Conservation (phyloP, 2,888 invertebrate species). For the Eugnorisma glareosa region DNA sequence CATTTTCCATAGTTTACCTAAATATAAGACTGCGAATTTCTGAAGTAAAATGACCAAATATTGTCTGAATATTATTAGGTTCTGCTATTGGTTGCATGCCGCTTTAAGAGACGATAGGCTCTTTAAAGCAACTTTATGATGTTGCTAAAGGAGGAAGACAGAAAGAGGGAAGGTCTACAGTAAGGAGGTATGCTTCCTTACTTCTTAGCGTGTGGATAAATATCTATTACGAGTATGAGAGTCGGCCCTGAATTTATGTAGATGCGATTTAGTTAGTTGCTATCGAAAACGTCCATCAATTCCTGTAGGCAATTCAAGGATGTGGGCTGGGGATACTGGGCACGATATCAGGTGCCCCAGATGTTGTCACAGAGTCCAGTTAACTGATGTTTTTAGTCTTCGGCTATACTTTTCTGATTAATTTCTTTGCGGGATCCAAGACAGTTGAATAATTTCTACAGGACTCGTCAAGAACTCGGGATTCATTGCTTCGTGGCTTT, state of each 20-base stretch:
- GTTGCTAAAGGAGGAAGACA: neutral
- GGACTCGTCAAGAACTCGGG: neutral
- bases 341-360: neutral
- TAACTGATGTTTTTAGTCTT: neutral
- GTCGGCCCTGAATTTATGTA: neutral
- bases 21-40: neutral
- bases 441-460: neutral
- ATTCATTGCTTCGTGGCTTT: neutral
- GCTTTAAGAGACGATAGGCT: neutral
- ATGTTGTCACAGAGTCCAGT: neutral
- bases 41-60: neutral
- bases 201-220: neutral
- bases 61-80: neutral
- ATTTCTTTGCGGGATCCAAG: neutral
- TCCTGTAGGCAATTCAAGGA: neutral
- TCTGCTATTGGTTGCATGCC: neutral
- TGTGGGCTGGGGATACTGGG: neutral
- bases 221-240: neutral
- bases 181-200: neutral
- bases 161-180: neutral
- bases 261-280: too few relatives aligned
- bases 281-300: neutral
- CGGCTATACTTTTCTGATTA: neutral
- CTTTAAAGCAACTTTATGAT: neutral
- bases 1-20: slow-evolving; percentile 1